Conservation (phyloP, 2,113 vertebrate species). For the Myotis yumanensis region DNA sequence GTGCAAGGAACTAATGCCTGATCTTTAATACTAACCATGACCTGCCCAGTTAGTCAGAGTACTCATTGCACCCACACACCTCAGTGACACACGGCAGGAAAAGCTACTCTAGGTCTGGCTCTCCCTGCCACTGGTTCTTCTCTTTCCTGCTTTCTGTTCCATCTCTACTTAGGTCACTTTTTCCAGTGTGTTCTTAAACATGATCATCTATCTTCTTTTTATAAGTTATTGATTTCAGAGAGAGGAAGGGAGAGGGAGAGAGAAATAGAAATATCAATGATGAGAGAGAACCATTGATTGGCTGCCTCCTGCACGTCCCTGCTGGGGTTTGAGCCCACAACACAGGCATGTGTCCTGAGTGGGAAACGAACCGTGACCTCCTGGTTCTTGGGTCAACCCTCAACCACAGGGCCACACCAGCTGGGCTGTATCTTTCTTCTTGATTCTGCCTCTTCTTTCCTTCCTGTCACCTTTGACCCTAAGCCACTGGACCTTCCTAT, state of each 20-base stretch:
- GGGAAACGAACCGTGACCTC: too few species aligned
- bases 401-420: too few species aligned
- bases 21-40: constrained; percentile 65
- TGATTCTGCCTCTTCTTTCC: not conserved
- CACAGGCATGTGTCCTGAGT: too few species aligned
- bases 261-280: too few species aligned
- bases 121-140: not conserved
- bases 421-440: not conserved
- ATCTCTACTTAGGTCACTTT: not conserved
- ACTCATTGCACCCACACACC: not conserved
- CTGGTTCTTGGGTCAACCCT: too few species aligned
- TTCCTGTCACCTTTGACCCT: not conserved
- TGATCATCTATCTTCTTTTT: not conserved
- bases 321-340: too few species aligned
- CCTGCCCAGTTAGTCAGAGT: not conserved
- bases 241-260: too few species aligned
- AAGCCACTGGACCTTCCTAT: not conserved
- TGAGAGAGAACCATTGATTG: too few species aligned
- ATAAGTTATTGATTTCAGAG: too few species aligned
- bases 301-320: too few species aligned
- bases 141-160: not conserved
- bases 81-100: not conserved
- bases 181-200: not conserved
- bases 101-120: not conserved
- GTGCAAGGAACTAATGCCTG: constrained; percentile 79